Base-by-base conservation (phyloP, 2,888 invertebrate species). In the Metacarcinus magister region DNA sequence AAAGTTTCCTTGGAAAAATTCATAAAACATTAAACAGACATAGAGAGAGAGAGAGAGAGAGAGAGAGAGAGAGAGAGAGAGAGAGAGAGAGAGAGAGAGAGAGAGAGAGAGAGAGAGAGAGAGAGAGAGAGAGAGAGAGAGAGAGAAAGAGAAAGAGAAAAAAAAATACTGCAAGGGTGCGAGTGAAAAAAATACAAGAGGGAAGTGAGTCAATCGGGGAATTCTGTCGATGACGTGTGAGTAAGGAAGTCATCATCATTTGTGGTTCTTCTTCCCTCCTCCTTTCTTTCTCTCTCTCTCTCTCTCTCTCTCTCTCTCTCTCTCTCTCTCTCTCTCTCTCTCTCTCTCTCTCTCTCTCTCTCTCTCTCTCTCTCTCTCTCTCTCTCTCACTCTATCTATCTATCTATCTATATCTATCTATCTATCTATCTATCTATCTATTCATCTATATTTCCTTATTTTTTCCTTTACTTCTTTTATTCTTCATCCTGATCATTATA, bases 1-100 rank as follows among this genome's bases (percentile, higher is more conserved):
- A n/a, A 82, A 82, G 82, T 82, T 82, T 82, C 32, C 28, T 13
- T 82, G 13, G 82, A 82, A 82, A 28, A 32, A 82, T 82, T 82
- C 32, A 82, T 32, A 82, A 82, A 82, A 82, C 82, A 32, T 82
- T 82, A 82, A 82, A 82, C 19, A 82, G 32, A 5, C n/a, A n/a
- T n/a, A n/a, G n/a, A n/a, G n/a, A n/a, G n/a, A 19, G 67, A 67
- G 23, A 23, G 67, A 67, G 67, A 67, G 67, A 10, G 67, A 67
- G 67, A 23, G 5, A 4, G 82, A 82, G 82, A 82, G 82, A 82
- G 82, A 82, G 82, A 82, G 82, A 82, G 82, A 82, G 82, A 82
- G 82, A 82, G 82, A 82, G 82, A 82, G 82, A 82, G 82, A 82
- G 82, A 82, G 82, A 82, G 82, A 82, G 82, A 82, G 82, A 82